Base-by-base conservation (phyloP, 2,797 vertebrate species). In the Sebastes alutus region DNA sequence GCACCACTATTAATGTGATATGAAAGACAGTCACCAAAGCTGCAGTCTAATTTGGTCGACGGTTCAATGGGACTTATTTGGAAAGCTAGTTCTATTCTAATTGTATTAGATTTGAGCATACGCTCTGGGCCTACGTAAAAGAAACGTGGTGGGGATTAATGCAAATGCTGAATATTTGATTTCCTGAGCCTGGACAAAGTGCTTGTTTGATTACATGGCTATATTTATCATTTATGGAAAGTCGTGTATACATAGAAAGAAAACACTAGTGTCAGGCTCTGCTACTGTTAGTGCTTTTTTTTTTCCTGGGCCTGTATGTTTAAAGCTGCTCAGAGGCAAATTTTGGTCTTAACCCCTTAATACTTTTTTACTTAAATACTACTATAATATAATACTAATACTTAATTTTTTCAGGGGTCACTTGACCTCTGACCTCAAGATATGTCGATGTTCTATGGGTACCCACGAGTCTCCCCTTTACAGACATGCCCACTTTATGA, bases 1-100 rank as follows among this genome's bases (percentile, higher is more conserved):
- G 73, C 82, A 66, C 78, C 55, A 42, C 58, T 68, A 72, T 72
- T 92, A 91, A 91, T 82, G 79, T 68, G 73, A 88, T 87, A 74
- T 85, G 78, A 87, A 89, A 85, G 83, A 85, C 82, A 80, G 70
- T 76, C 77, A 67, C 83, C 67, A 29, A 76, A 77, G 75, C 83
- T 71, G 62, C 73, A 78, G 85, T 86, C 62, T 83, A 76, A 89
- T 84, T 88, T 83, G 13, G 59, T 73, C 20, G 1, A 56, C 22
- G 13, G 84, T 89, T 87, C 76, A 79, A 58, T 78, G 83, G 82
- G 73, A 77, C 49, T 75, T 84, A 65, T 82, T 81, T 75, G 77
- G 72, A 81, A 75, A 87, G 72, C 78, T 30, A 29, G 61, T 80
- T 66, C 35, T 33, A 52, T 66, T 88, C 20, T 87, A 87, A 89